A percentile compares a stretch with the other conserved stretches of the same genome.
Conservation (phyloP, 2,113 vertebrate species). For the Carlito syrichta region DNA sequence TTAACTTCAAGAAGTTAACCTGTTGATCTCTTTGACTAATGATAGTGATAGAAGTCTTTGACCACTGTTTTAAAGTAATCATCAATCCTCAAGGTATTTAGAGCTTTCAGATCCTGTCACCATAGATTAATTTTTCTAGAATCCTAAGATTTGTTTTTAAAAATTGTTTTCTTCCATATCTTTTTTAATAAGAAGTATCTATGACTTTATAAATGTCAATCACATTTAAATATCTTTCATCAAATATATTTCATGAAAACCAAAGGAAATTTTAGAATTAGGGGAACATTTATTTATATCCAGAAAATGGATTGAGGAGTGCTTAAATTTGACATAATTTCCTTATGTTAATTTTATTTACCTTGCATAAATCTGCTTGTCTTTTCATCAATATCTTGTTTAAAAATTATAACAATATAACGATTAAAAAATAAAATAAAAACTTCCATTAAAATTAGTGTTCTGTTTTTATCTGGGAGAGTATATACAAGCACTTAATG, state of each 20-base stretch:
- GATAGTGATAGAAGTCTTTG: neutral
- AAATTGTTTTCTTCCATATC: neutral
- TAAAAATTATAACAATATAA: neutral
- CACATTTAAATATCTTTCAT: neutral
- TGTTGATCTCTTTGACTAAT: slow-evolving; percentile 35
- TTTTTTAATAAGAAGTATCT: neutral
- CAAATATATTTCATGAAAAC: neutral
- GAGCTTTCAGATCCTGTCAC: slow-evolving; percentile 36
- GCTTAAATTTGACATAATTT: neutral
- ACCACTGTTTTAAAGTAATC: neutral
- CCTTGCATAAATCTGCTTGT: neutral
- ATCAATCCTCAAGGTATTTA: slow-evolving; percentile 37
- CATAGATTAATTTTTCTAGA: neutral
- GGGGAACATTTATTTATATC: neutral
- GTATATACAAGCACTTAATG: neutral
- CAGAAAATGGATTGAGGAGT: neutral
- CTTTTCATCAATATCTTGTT: too few relatives aligned
- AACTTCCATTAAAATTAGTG: neutral
- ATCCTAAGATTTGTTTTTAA: neutral
- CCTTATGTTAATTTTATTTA: neutral
- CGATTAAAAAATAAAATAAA: neutral
- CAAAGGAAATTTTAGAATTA: neutral
- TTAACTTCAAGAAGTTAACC: neutral
- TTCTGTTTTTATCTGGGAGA: neutral
- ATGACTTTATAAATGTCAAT: neutral